These are phyloP conservation scores for Gonatopus flavifemur DNA, from an alignment of 1,140 invertebrate genomes.

Conservation along the genomic window DNA sequence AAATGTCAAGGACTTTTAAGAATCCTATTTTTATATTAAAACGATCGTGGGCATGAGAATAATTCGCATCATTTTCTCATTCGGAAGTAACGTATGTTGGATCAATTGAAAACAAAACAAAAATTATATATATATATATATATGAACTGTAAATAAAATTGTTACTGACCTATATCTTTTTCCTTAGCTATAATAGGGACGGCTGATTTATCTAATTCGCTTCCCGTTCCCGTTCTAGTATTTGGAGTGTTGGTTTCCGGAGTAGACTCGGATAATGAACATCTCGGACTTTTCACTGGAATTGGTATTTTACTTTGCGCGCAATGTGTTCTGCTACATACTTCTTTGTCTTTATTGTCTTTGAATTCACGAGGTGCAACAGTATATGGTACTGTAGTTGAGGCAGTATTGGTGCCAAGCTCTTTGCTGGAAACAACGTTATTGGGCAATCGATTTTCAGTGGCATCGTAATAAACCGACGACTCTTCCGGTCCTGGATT, in stretches of 20 bases:
- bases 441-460: slow-evolving; percentile 53
- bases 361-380: slow-evolving; percentile 41
- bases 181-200: slow-evolving; percentile 40
- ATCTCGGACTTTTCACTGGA: slow-evolving; percentile 55
- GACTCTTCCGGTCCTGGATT: slow-evolving; percentile 62
- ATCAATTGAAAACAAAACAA: too few relatives aligned
- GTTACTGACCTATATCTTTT: slow-evolving; percentile 46
- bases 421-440: slow-evolving; percentile 38
- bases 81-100: too few relatives aligned
- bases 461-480: slow-evolving; percentile 67
- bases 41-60: too few relatives aligned
- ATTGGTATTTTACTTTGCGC: slow-evolving; percentile 56
- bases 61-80: too few relatives aligned
- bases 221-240: slow-evolving; percentile 41
- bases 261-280: slow-evolving; percentile 54
- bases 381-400: slow-evolving; percentile 32
- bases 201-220: slow-evolving; percentile 40
- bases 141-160: slow-evolving; percentile 23
- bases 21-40: too few relatives aligned
- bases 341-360: slow-evolving; percentile 48
- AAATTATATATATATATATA: too few relatives aligned
- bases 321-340: slow-evolving; percentile 39
- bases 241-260: slow-evolving; percentile 47
- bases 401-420: slow-evolving; percentile 23
- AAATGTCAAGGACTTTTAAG: too few relatives aligned